Conservation (phyloP, 2,888 invertebrate species). For the Lymantria dispar region DNA sequence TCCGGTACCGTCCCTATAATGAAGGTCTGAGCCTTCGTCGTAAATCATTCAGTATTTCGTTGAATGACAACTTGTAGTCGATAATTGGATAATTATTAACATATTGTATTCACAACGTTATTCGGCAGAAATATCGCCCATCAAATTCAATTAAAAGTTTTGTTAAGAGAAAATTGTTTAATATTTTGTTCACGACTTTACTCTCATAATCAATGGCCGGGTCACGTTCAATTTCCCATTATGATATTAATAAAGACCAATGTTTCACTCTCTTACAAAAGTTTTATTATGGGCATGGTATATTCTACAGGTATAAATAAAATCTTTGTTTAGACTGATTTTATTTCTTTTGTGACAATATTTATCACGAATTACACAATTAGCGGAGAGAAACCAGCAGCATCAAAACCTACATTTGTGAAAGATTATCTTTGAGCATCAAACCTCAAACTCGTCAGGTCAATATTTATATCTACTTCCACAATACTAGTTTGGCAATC, state of each 20-base stretch:
- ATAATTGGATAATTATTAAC: background rate
- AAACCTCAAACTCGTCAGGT: too few species aligned
- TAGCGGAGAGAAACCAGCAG: too few species aligned
- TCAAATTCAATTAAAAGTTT: slow-evolving; percentile 27
- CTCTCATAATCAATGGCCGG: slow-evolving; percentile 9
- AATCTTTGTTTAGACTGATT: background rate
- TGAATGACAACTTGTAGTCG: too few species aligned
- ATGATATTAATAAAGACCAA: background rate
- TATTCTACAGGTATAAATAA: background rate
- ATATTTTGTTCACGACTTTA: slow-evolving; percentile 18
- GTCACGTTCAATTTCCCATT: slow-evolving; percentile 25
- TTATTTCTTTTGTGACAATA: background rate
- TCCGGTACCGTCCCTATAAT: too few species aligned
- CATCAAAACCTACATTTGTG: too few species aligned
- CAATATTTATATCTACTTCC: too few species aligned
- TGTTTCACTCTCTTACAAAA: background rate
- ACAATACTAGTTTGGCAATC: too few species aligned
- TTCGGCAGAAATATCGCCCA: background rate
- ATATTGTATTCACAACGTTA: background rate
- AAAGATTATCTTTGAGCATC: too few species aligned
- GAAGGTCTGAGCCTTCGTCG: too few species aligned
- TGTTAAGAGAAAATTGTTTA: slow-evolving; percentile 20
- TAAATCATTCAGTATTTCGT: too few species aligned
- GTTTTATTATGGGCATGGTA: background rate
- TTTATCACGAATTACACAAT: too few species aligned